phyloP scores from a whole-genome alignment of 2,888 invertebrate species.

The Leptinotarsa haldemani region DNA sequence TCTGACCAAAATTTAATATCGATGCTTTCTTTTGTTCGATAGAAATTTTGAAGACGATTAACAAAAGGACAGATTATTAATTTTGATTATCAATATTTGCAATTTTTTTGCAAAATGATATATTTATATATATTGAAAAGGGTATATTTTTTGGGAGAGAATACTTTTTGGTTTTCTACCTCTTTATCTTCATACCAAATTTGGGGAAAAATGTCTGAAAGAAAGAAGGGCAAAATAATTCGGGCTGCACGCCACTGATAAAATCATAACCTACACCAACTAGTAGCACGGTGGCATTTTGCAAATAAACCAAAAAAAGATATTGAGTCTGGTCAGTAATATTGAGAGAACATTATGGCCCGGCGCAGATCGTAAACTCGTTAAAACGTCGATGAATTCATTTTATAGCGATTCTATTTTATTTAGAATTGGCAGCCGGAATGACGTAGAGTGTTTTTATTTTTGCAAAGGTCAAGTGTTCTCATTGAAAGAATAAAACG shows the following conservation, averaged over 20 bases:
- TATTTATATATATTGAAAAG: too few relatives aligned
- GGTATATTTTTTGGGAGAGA: too few relatives aligned
- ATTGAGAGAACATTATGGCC: constrained; percentile 24
- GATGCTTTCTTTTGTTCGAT: too few relatives aligned
- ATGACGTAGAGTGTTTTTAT: background rate
- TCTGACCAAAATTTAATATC: too few relatives aligned
- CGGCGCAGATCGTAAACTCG: background rate
- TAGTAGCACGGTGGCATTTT: constrained; percentile 22
- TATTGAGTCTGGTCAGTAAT: constrained; percentile 4
- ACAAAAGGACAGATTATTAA: too few relatives aligned
- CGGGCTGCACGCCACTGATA: background rate
- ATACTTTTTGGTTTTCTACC: too few relatives aligned
- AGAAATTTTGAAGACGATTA: too few relatives aligned
- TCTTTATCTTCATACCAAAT: too few relatives aligned
- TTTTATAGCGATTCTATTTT: constrained; percentile 11
- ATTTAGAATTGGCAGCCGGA: background rate
- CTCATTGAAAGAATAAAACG: constrained; percentile 4
- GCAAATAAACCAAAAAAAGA: constrained; percentile 23
- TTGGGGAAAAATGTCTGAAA: too few relatives aligned
- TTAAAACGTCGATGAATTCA: constrained; percentile 17
- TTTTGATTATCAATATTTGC: too few relatives aligned
- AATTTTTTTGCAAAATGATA: too few relatives aligned
- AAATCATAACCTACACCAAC: constrained; percentile 33
- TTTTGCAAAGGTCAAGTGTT: constrained; percentile 4
- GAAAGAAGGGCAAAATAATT: too few relatives aligned